Base-by-base conservation (phyloP, 2,888 invertebrate species). In the Monopis laevigella region DNA sequence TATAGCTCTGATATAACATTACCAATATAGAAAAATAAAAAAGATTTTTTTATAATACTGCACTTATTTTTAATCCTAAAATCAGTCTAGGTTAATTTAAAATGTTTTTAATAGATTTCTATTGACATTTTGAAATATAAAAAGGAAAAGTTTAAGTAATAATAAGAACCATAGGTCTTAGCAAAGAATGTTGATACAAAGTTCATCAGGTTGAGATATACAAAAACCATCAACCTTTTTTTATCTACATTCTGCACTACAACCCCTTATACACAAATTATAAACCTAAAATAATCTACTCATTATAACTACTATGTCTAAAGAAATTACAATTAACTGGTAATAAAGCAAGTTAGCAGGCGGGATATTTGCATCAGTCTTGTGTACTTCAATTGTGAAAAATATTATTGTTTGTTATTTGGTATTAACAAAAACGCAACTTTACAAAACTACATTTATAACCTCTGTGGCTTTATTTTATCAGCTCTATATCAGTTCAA, bases 361-460 rank as follows among this genome's bases (percentile, higher is more conserved):
- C 80, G 80, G 80, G 80, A 80, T 73, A 80, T 80, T 80, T 78
- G 78, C 75, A 78, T 80, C 80, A 80, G 80, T 80, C 80, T 80
- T 80, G 78, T 80, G 75, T 73, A 75, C 74, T 78, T 80, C 73
- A 74, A 69, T 67, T 62, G 63, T 70, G 73, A 77, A 77, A 73
- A 73, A 41, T 41, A 41, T 41, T 44, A n/a, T 38, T 38, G 38
- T 41, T 44, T 38, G 21, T 17, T 77, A 73, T 78, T 73, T 77
- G 75, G 77, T 78, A 71, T 68, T 65, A 62, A 71, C 64, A 67
- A 67, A 69, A 66, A 60, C 59, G 65, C 65, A 60, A 59, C 55
- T 17, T 14, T 29, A 29, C 28, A 40, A 29, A 26, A 29, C 28
- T 40, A 40, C 29, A 3, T 35, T 11, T 19, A 35, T 35, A 35